Evolutionary conservation across 2,888 invertebrate genomes (phyloP).

Genomic region (Therioaphis trifolii): DNA sequence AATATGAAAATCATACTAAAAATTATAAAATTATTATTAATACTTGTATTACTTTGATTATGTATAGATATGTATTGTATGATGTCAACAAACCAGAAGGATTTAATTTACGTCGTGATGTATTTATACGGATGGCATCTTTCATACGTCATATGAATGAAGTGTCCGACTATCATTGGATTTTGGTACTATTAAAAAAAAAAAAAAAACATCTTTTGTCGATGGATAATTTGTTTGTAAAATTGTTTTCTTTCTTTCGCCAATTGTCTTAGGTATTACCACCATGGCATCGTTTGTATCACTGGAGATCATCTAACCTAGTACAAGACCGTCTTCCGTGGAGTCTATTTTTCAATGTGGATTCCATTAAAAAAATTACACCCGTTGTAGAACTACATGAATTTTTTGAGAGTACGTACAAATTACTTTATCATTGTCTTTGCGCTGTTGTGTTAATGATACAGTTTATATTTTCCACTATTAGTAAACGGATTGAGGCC

Average conservation of each 20-base stretch:
- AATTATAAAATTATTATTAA: background rate
- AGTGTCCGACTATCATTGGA: conserved; percentile 45
- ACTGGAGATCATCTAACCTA: conserved; percentile 80
- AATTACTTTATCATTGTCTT: background rate
- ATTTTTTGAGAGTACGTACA: conserved; percentile 75
- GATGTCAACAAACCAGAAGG: conserved; percentile 96
- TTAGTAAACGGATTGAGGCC: conserved; percentile 67
- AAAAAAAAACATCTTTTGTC: too few relatives aligned
- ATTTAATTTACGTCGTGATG: conserved; percentile 95
- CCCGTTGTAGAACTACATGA: conserved; percentile 90
- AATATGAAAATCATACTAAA: too few relatives aligned
- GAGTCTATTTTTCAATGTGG: conserved; percentile 86
- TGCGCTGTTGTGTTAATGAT: background rate
- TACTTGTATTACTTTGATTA: background rate
- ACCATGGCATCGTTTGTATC: conserved; percentile 90
- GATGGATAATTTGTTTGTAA: too few relatives aligned
- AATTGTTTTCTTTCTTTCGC: background rate
- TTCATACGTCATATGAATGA: conserved; percentile 77
- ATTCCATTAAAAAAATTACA: conserved; percentile 80
- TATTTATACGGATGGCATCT: conserved; percentile 91
- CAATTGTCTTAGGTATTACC: conserved; percentile 77
- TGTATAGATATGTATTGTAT: conserved; percentile 81
- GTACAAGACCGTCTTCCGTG: conserved; percentile 79
- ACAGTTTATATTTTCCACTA: background rate
- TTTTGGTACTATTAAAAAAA: too few relatives aligned